A percentile compares a stretch with the other conserved stretches of the same genome.
phyloP scores from a whole-genome alignment of 2,113 vertebrate species.

The Prunella fulvescens region DNA sequence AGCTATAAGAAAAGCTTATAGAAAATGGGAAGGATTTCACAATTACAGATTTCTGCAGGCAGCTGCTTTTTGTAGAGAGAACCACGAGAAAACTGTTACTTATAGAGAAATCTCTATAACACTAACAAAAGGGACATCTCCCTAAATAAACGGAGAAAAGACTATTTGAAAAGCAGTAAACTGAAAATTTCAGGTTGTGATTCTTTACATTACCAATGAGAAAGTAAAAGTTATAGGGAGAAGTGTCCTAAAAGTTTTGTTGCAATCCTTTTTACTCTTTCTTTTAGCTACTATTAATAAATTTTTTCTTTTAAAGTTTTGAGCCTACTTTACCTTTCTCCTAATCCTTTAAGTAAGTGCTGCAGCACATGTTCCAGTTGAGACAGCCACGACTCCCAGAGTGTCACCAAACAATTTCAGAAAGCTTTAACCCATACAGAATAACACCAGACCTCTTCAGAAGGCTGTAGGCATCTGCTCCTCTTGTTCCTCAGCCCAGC shows the following conservation, averaged over 20 bases:
- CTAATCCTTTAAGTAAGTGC: too few species aligned
- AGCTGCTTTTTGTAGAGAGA: not conserved
- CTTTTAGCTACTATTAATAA: not conserved
- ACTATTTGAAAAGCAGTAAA: not conserved
- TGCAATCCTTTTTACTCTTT: not conserved
- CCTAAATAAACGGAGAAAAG: not conserved
- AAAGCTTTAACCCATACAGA: too few species aligned
- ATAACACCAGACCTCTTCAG: not conserved
- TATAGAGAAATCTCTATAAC: not conserved
- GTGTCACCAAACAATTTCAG: not conserved
- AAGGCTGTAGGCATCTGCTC: not conserved
- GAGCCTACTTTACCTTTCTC: not conserved
- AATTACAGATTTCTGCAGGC: not conserved
- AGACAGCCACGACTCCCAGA: not conserved
- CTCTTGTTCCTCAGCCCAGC: too few species aligned
- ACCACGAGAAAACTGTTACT: not conserved
- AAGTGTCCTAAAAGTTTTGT: too few species aligned
- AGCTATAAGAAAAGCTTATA: not conserved
- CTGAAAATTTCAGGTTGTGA: not conserved
- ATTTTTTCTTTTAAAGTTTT: not conserved
- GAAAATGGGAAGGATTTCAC: not conserved
- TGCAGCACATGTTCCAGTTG: not conserved
- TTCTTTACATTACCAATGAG: not conserved
- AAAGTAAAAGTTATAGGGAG: not conserved
- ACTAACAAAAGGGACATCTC: not conserved